Percentiles rank a stretch among this genome's conserved stretches.
These are phyloP conservation scores for Alethe castanea DNA, from an alignment of 2,113 vertebrate species.

Conservation along the genomic window DNA sequence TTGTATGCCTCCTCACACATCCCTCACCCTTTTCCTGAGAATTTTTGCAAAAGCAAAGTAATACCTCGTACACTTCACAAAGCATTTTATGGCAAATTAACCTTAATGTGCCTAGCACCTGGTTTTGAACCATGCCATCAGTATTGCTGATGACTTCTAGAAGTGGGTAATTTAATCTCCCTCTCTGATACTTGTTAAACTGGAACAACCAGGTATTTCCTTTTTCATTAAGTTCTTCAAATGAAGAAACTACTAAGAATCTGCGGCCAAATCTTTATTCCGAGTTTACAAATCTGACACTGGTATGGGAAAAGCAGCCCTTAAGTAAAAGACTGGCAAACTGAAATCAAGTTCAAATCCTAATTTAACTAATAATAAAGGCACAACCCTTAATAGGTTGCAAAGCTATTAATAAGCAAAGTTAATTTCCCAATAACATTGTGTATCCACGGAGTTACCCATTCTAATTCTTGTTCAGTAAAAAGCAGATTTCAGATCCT, in stretches of 20 bases:
- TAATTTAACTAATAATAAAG: not conserved
- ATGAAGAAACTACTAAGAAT: not conserved
- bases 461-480: not conserved
- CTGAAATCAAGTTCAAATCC: not conserved
- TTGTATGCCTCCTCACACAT: fast-evolving
- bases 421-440: not conserved
- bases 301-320: not conserved
- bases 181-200: not conserved
- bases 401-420: not conserved
- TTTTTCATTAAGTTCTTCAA: not conserved
- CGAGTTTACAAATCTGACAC: not conserved
- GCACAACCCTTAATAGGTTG: not conserved
- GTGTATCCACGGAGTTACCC: not conserved
- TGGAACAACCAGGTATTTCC: not conserved
- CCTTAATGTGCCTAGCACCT: no score
- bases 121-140: not conserved
- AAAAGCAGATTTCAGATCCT: not conserved
- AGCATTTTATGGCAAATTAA: not conserved
- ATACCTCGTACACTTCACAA: fast-evolving
- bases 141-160: not conserved
- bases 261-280: fast-evolving
- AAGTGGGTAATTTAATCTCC: not conserved
- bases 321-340: not conserved
- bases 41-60: not conserved
- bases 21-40: fast-evolving